Base-by-base conservation (phyloP, 2,113 vertebrate genomes). In the Jacana jacana region DNA sequence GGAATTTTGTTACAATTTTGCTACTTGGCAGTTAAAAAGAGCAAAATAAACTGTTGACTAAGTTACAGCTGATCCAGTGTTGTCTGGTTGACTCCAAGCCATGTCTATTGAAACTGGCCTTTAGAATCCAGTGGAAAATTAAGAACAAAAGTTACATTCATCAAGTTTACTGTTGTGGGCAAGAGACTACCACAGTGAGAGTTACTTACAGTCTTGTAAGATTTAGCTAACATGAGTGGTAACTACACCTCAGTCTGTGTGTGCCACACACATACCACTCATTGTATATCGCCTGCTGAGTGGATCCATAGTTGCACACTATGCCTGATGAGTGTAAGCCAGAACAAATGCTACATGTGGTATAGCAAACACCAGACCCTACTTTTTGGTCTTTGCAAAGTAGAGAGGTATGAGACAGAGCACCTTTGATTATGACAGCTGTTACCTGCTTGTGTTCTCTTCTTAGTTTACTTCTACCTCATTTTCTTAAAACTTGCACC, bases 261-360 rank as follows among this genome's bases (percentile, higher is more conserved):
- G 27, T 55, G 16, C 13, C n/a, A 11, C 8, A 37, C 17, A 7
- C 7, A 0, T 12, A n/a, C 11, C 8, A 76, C 28, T 63, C 13
- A 8, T 10, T 60, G 25, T 13, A 30, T 13, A 37, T 2, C 2
- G 11, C 23, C 40, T 52, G 17, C 11, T 58, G 31, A 64, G 28
- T 12, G 27, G 52, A 75, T 40, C 10, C 60, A 25, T 4, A 79
- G 44, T 15, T 37, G 9, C 10, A 52, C 13, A 24, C 8, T 0
- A 2, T 18, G 11, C 22, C 35, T 24, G 28, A n/a, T 20, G 10
- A 15, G 13, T 8, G 17, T 17, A 14, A 81, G 8, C 13, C 4
- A 1, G 37, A 69, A 17, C 16, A 31, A 11, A 37, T 0, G 5
- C 7, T 28, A 4, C 3, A 6, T 15, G 11, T 13, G 5, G 28